These are phyloP conservation scores for Chelon auratus DNA, from an alignment of 2,797 vertebrate genomes.

Conservation along the genomic window DNA sequence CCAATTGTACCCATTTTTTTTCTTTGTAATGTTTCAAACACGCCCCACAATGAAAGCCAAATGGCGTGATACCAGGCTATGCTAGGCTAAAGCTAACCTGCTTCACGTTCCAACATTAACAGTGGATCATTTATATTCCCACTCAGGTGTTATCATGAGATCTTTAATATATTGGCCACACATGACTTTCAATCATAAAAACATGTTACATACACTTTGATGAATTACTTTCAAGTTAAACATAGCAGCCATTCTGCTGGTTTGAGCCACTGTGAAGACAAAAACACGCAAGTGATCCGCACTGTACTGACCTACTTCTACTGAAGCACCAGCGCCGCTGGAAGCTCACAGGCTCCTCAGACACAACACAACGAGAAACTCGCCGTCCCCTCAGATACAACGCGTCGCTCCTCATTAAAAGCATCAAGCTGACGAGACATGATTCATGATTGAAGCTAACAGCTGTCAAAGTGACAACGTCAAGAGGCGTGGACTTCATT, in stretches of 20 bases:
- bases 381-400: neutral
- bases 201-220: too few species aligned
- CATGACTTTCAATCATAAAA: too few species aligned
- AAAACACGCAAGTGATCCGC: conserved; percentile 27
- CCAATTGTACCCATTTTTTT: too few species aligned
- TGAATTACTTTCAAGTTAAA: neutral
- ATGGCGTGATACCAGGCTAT: too few species aligned
- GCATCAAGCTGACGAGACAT: neutral
- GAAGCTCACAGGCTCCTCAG: neutral
- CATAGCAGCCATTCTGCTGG: neutral
- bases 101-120: too few species aligned
- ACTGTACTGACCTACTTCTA: conserved; percentile 48
- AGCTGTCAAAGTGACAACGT: conserved; percentile 16
- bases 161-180: too few species aligned
- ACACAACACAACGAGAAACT: neutral
- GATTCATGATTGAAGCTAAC: neutral
- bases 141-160: too few species aligned
- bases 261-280: neutral
- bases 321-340: conserved; percentile 1
- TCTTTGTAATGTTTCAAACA: too few species aligned
- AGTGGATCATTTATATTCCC: too few species aligned
- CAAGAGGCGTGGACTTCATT: neutral
- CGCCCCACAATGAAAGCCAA: too few species aligned
- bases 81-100: too few species aligned
- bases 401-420: neutral